A percentile compares a stretch with the other conserved stretches of the same genome.
Conservation (phyloP, 2,797 vertebrate genomes). For the Cossypha caffra region DNA sequence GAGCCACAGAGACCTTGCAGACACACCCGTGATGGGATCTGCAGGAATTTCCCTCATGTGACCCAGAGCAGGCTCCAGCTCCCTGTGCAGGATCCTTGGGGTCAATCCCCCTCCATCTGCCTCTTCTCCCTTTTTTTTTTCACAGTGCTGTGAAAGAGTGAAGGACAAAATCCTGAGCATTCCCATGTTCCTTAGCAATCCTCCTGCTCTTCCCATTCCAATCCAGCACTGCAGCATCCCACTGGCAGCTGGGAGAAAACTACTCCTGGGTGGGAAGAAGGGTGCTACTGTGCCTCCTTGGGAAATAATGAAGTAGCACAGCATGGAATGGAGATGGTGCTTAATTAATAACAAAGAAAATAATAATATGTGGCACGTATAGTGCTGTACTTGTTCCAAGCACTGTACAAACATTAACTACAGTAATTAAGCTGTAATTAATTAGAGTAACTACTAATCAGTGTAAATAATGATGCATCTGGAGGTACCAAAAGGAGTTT, state of each 20-base stretch:
- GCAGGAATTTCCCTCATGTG: not conserved
- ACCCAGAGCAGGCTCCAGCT: not conserved
- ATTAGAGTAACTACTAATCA: conserved; percentile 71
- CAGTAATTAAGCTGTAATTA: conserved; percentile 71
- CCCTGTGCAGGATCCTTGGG: accelerated
- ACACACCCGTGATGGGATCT: not conserved
- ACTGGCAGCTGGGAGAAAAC: not conserved
- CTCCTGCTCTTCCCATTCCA: not conserved
- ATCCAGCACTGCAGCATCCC: not conserved
- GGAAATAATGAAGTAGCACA: conserved; percentile 24
- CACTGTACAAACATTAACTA: conserved; percentile 68
- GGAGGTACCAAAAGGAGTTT: conserved; percentile 56
- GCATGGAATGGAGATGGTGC: conserved; percentile 28
- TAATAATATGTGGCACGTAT: conserved; percentile 56
- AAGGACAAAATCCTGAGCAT: not conserved
- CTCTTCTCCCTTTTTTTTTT: no score
- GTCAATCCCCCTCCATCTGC: not conserved
- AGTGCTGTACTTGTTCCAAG: conserved; percentile 61
- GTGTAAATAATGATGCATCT: conserved; percentile 71
- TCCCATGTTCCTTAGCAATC: not conserved
- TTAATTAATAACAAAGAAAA: conserved; percentile 48
- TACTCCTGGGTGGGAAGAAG: not conserved
- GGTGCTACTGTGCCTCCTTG: not conserved
- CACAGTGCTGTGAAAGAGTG: not conserved
- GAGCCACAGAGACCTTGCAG: not conserved